Conservation (phyloP, 2,797 vertebrate genomes). For the Xenentodon cancila region DNA sequence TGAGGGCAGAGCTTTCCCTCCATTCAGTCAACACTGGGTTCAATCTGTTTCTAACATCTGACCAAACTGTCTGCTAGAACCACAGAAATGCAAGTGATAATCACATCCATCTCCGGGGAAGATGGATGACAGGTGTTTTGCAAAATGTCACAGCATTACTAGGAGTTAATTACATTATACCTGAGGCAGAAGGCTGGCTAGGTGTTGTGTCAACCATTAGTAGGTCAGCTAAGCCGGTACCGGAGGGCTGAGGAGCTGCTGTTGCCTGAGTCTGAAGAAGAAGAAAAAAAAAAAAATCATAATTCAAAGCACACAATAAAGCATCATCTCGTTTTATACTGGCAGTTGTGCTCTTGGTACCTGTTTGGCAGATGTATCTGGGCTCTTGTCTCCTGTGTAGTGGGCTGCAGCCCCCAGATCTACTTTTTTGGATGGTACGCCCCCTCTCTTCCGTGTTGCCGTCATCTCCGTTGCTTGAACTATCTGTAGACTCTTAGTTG, state of each 20-base stretch:
- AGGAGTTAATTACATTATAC: conserved; percentile 65
- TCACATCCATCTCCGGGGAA: neutral
- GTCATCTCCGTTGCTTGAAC: conserved; percentile 95
- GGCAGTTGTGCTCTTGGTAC: conserved; percentile 59
- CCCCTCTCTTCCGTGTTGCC: conserved; percentile 91
- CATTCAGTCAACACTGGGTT: conserved; percentile 15
- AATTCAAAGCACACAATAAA: neutral
- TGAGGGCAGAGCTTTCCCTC: neutral
- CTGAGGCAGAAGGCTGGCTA: conserved; percentile 80
- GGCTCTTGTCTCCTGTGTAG: conserved; percentile 90
- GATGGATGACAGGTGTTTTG: neutral
- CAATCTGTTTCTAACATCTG: neutral
- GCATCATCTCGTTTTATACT: neutral
- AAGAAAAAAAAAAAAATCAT: conserved; percentile 1
- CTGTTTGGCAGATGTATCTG: conserved; percentile 81
- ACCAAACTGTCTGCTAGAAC: neutral
- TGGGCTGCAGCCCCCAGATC: conserved; percentile 95
- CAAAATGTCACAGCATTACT: neutral
- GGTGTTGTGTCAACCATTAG: conserved; percentile 86
- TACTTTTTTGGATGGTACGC: conserved; percentile 90
- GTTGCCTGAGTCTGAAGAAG: conserved; percentile 79
- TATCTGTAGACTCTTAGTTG: conserved; percentile 93
- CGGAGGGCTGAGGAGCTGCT: conserved; percentile 81
- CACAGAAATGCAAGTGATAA: conserved; percentile 5
- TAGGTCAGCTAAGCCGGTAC: conserved; percentile 87